These are phyloP conservation scores for Cecropterus lyciades DNA, from an alignment of 1,140 invertebrate species.

Conservation along the genomic window DNA sequence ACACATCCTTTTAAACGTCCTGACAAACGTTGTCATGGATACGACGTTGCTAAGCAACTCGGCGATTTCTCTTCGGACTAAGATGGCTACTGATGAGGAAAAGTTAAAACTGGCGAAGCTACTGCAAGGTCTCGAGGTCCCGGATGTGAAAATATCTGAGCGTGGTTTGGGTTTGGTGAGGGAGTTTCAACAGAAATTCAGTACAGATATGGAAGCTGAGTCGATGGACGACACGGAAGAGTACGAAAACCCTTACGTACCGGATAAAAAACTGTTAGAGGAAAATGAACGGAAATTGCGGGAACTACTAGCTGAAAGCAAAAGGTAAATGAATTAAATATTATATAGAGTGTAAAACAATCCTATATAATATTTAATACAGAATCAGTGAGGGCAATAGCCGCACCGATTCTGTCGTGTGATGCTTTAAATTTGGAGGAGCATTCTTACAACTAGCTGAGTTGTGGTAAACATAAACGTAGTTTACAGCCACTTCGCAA, in stretches of 20 bases:
- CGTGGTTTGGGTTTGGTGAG: constrained; percentile 55
- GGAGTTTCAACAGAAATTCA: constrained; percentile 57
- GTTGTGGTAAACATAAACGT: no score
- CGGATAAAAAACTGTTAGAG: constrained; percentile 53
- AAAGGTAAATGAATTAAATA: constrained; percentile 39
- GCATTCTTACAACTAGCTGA: no score
- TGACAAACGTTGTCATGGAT: background rate
- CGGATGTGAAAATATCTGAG: constrained; percentile 63
- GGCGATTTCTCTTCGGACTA: background rate
- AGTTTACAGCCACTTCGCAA: no score
- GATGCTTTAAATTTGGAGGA: no score
- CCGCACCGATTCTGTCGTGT: no score
- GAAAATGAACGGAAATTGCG: constrained; percentile 64
- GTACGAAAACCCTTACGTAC: constrained; percentile 64
- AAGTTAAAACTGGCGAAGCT: constrained; percentile 66
- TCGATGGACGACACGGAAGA: constrained; percentile 24
- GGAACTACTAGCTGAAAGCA: constrained; percentile 51
- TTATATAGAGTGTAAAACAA: no score
- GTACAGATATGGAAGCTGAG: constrained; percentile 48
- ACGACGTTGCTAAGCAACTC: constrained; percentile 42
- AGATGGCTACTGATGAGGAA: constrained; percentile 72
- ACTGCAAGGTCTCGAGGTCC: constrained; percentile 60
- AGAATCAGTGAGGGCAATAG: no score
- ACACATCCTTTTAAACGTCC: constrained; percentile 44
- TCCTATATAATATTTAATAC: no score